Conservation (phyloP, 2,888 invertebrate species). For the Hypsopygia costalis region DNA sequence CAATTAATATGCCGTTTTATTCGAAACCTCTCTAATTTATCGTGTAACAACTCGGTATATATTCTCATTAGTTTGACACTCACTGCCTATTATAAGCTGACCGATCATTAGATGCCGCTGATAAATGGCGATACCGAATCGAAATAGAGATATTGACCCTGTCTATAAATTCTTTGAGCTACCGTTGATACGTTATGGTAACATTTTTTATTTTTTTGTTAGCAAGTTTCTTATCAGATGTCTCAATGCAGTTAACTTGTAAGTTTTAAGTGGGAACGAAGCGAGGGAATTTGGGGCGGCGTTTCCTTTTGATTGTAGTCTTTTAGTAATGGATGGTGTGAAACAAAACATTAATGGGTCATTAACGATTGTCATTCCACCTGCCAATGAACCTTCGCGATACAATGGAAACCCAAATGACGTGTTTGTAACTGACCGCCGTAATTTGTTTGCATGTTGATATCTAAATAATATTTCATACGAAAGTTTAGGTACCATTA, state of each 20-base stretch:
- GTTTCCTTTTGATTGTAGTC: constrained; percentile 48
- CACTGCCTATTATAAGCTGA: constrained; percentile 65
- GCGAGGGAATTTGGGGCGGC: constrained; percentile 39
- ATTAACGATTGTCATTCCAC: constrained; percentile 50
- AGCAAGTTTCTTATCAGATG: constrained; percentile 46
- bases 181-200: constrained; percentile 37
- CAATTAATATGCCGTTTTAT: constrained; percentile 75
- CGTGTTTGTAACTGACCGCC: constrained; percentile 1
- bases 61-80: constrained; percentile 77
- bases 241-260: constrained; percentile 51
- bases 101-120: constrained; percentile 65
- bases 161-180: constrained; percentile 47
- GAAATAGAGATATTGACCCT: constrained; percentile 62
- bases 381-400: constrained; percentile 36
- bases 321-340: constrained; percentile 56
- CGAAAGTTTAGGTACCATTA: constrained; percentile 13
- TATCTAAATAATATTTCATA: background rate
- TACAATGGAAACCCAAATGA: constrained; percentile 20
- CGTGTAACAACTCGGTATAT: constrained; percentile 60
- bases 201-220: constrained; percentile 31
- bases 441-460: background rate
- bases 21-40: constrained; percentile 68
- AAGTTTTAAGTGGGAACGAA: constrained; percentile 35
- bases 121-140: constrained; percentile 62
- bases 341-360: constrained; percentile 61